phyloP scores from a whole-genome alignment of 2,888 invertebrate genomes.

The Mythimna loreyi region DNA sequence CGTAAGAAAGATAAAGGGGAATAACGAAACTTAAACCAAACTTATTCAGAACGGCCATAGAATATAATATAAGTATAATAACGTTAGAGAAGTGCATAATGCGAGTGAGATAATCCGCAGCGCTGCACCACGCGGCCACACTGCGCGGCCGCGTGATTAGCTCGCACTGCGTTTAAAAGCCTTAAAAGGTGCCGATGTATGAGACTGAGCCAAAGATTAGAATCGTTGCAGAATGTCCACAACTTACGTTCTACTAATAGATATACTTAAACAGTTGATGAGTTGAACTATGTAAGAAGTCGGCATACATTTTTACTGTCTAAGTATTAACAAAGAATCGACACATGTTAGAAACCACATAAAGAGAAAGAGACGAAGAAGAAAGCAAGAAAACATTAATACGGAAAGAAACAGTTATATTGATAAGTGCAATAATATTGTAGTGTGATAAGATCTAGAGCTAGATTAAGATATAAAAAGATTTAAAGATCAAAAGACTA shows the following conservation, averaged over 20 bases:
- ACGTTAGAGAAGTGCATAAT: slow-evolving; percentile 23
- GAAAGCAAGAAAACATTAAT: background rate
- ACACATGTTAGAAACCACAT: too few species aligned
- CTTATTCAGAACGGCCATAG: background rate
- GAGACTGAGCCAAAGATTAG: slow-evolving; percentile 54
- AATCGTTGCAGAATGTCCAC: slow-evolving; percentile 4
- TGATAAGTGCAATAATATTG: background rate
- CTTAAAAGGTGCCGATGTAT: slow-evolving; percentile 74
- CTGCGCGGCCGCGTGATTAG: slow-evolving; percentile 75
- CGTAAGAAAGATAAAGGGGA: too few species aligned
- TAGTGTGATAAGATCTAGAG: too few species aligned
- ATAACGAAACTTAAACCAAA: too few species aligned
- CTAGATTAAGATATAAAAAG: too few species aligned
- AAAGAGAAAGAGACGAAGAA: background rate
- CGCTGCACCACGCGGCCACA: slow-evolving; percentile 55
- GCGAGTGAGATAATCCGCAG: slow-evolving; percentile 72
- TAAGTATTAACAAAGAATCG: too few species aligned
- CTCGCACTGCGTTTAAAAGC: slow-evolving; percentile 82
- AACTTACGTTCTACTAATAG: background rate
- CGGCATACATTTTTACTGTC: too few species aligned
- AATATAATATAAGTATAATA: slow-evolving; percentile 10
- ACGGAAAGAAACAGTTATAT: background rate
- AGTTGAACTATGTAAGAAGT: too few species aligned
- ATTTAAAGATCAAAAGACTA: too few species aligned
- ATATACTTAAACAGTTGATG: too few species aligned